Conservation (phyloP, 2,113 vertebrate genomes). For the Forbesichthys agassizii region DNA sequence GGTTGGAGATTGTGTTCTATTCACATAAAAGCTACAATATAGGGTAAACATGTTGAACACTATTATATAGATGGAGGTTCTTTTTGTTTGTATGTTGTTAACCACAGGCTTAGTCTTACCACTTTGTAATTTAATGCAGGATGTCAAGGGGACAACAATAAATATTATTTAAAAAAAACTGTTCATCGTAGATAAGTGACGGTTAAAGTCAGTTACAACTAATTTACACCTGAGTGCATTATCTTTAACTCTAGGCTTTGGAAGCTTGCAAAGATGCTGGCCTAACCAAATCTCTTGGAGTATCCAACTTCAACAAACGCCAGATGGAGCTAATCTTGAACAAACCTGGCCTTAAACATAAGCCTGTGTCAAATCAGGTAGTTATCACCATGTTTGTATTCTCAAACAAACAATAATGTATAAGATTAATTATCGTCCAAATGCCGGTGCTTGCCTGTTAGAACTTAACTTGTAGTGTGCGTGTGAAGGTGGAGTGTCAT, state of each 20-base stretch:
- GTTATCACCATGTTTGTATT: not conserved
- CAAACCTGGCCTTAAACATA: conserved; percentile 91
- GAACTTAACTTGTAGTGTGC: not conserved
- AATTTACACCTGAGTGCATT: too few species aligned
- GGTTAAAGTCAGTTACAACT: not conserved
- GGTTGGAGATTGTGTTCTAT: not conserved
- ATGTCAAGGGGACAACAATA: not conserved
- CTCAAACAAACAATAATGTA: too few species aligned
- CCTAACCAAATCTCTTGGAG: conserved; percentile 88
- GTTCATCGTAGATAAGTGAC: not conserved
- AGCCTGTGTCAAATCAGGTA: conserved; percentile 92
- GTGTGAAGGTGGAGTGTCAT: conserved; percentile 87
- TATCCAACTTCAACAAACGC: conserved; percentile 93
- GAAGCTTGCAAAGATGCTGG: conserved; percentile 95
- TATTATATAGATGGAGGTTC: too few species aligned
- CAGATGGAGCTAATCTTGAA: conserved; percentile 91
- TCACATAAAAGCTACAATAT: too few species aligned
- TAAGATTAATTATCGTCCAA: too few species aligned
- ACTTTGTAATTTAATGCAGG: too few species aligned
- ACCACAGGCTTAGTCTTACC: not conserved
- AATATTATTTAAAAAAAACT: not conserved
- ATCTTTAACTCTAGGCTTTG: conserved; percentile 76
- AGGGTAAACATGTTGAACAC: too few species aligned
- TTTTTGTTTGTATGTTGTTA: too few species aligned
- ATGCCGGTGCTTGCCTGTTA: not conserved